A percentile compares a stretch with the other conserved stretches of the same genome.
These are phyloP conservation scores for Enteromius treurensis DNA, from an alignment of 2,797 vertebrate species.

Conservation along the genomic window DNA sequence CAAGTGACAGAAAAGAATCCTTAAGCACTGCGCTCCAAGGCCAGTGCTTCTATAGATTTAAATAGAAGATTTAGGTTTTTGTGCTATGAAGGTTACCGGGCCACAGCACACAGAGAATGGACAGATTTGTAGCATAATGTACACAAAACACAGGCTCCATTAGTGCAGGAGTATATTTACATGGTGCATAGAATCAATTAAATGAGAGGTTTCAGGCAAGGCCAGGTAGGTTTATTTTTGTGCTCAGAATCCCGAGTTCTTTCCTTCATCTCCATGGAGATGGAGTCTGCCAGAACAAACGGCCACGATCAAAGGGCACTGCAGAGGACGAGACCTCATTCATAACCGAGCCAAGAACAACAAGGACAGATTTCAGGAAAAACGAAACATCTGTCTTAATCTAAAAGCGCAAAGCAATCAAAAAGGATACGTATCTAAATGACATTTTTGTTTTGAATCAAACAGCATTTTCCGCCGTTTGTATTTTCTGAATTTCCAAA, in stretches of 20 bases:
- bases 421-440: background rate
- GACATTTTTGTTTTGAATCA: background rate
- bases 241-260: slow-evolving; percentile 33
- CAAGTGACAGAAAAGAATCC: slow-evolving; percentile 47
- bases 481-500: background rate
- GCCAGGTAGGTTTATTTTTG: slow-evolving; percentile 51
- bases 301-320: slow-evolving; percentile 53
- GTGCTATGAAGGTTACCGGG: slow-evolving; percentile 42
- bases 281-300: slow-evolving; percentile 51
- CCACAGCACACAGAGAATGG: slow-evolving; percentile 30
- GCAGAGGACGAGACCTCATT: slow-evolving; percentile 50
- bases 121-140: slow-evolving; percentile 46
- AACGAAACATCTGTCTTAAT: background rate
- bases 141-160: slow-evolving; percentile 50
- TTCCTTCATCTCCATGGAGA: slow-evolving; percentile 61
- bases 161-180: slow-evolving; percentile 45
- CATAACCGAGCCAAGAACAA: slow-evolving; percentile 44
- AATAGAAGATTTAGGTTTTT: slow-evolving; percentile 36
- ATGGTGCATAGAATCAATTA: slow-evolving; percentile 42
- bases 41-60: slow-evolving; percentile 34
- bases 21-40: slow-evolving; percentile 42
- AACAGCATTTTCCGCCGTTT: background rate
- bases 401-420: background rate
- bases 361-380: background rate
- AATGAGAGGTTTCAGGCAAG: slow-evolving; percentile 42